Evolutionary conservation across 1,140 invertebrate species (phyloP).

Genomic region (Microplitis demolitor): DNA sequence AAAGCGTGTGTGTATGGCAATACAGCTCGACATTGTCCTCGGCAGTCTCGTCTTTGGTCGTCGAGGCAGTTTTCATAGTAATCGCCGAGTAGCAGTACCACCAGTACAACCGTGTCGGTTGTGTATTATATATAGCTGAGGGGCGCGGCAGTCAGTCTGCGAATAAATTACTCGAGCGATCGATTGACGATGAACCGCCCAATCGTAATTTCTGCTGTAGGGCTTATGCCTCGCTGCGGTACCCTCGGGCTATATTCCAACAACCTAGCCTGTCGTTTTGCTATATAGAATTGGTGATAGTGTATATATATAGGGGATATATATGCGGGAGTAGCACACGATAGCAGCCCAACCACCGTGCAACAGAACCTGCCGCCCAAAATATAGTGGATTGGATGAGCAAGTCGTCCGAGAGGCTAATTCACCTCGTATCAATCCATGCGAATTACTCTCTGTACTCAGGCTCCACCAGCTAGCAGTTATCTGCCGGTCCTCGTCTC

Average conservation of each 20-base stretch:
- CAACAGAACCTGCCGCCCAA: neutral
- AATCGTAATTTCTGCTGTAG: slow-evolving; percentile 21
- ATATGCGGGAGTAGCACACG: too few relatives aligned
- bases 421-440: neutral
- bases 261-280: neutral
- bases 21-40: too few relatives aligned
- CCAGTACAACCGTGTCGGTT: neutral
- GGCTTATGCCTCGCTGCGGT: slow-evolving; percentile 12
- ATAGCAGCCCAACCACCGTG: neutral
- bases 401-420: slow-evolving; percentile 5
- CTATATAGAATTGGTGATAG: neutral
- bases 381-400: slow-evolving; percentile 8
- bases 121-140: neutral
- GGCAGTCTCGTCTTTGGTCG: neutral
- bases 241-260: neutral
- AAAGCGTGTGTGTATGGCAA: neutral
- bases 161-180: slow-evolving; percentile 19
- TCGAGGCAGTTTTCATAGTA: neutral
- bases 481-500: neutral
- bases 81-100: too few relatives aligned
- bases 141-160: neutral
- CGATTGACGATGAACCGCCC: slow-evolving; percentile 17
- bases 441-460: neutral
- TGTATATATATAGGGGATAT: neutral
- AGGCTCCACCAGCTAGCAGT: too few relatives aligned